These are phyloP conservation scores for Saiga tatarica DNA, from an alignment of 2,113 vertebrate species.

Conservation along the genomic window DNA sequence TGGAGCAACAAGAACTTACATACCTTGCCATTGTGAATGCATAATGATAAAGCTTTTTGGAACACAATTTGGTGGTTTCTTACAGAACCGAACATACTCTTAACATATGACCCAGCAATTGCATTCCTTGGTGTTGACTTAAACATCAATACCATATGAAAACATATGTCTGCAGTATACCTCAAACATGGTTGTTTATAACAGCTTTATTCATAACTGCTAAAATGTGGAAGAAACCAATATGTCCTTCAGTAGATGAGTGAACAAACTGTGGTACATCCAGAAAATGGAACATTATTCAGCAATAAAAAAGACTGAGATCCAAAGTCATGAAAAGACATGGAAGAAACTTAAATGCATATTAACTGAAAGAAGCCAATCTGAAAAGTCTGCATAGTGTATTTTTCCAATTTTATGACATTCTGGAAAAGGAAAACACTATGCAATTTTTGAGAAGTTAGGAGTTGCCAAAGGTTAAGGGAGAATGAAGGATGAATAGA, in stretches of 20 bases:
- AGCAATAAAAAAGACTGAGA: not conserved
- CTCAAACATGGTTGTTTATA: not conserved
- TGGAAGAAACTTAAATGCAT: not conserved
- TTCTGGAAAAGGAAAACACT: constrained; percentile 1
- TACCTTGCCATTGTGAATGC: not conserved
- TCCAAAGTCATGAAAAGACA: not conserved
- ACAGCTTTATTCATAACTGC: not conserved
- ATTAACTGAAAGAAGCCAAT: not conserved
- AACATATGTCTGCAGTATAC: not conserved
- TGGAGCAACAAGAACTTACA: not conserved
- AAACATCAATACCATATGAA: not conserved
- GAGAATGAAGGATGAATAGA: not conserved
- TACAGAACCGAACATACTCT: constrained; percentile 1
- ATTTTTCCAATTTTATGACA: not conserved
- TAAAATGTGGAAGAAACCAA: not conserved
- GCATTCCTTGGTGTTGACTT: not conserved
- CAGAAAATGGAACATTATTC: not conserved
- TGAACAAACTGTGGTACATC: not conserved
- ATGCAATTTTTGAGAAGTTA: not conserved
- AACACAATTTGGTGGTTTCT: not conserved
- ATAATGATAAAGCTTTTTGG: not conserved
- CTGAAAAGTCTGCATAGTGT: not conserved
- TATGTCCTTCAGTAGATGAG: not conserved
- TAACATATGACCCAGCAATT: not conserved
- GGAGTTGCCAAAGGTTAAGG: not conserved